Evolutionary conservation across 2,888 invertebrate species (phyloP).

Genomic region (Hemithea aestivaria): DNA sequence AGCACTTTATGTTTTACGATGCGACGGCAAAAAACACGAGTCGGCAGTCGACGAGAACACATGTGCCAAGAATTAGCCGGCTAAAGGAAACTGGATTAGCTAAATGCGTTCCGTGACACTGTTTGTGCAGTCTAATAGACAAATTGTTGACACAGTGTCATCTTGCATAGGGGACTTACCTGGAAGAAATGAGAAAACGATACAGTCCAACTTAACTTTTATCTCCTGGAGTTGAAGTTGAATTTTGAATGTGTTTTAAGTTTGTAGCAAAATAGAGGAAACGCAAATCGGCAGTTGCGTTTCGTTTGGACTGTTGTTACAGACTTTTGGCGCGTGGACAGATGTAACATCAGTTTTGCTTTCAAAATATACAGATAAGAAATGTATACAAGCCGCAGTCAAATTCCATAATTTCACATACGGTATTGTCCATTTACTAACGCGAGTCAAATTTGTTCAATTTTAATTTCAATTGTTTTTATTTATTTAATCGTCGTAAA

Average conservation of each 20-base stretch:
- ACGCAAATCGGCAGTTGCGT: slow-evolving; percentile 62
- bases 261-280: slow-evolving; percentile 53
- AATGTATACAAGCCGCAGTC: no score
- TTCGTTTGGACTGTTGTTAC: slow-evolving; percentile 53
- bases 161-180: slow-evolving; percentile 69
- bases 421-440: no score
- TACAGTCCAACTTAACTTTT: slow-evolving; percentile 34
- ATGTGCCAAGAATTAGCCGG: slow-evolving; percentile 68
- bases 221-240: slow-evolving; percentile 21
- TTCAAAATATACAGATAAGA: not conserved
- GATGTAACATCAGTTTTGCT: slow-evolving; percentile 53
- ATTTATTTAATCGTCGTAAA: no score
- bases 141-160: slow-evolving; percentile 75
- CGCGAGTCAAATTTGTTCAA: no score
- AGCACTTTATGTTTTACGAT: slow-evolving; percentile 65
- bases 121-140: slow-evolving; percentile 71
- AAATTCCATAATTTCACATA: no score
- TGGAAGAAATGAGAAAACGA: slow-evolving; percentile 47
- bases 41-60: slow-evolving; percentile 30
- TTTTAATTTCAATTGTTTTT: no score
- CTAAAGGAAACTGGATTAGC: slow-evolving; percentile 66
- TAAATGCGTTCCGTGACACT: slow-evolving; percentile 70
- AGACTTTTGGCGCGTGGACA: slow-evolving; percentile 59
- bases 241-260: slow-evolving; percentile 33
- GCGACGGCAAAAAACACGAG: slow-evolving; percentile 64